Evolutionary conservation across 2,113 vertebrate genomes (phyloP).

Genomic region (Colossoma macropomum): DNA sequence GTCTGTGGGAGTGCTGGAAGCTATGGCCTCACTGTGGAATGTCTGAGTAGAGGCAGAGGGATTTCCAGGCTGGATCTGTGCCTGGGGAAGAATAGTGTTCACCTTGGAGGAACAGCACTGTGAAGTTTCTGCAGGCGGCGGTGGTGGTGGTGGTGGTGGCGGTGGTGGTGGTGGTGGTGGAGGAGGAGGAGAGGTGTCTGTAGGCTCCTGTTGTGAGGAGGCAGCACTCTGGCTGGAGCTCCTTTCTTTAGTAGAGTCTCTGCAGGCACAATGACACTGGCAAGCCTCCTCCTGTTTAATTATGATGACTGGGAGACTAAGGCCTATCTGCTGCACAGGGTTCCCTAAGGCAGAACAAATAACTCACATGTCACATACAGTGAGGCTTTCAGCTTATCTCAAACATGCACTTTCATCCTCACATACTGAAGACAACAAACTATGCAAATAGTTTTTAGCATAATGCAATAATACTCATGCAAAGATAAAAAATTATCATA

Average conservation of each 20-base stretch:
- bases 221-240: constrained; percentile 74
- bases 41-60: constrained; percentile 64
- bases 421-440: neutral
- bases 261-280: constrained; percentile 96
- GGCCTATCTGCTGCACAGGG: constrained; percentile 94
- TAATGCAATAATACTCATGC: neutral
- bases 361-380: constrained; percentile 18
- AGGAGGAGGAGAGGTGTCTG: constrained; percentile 53
- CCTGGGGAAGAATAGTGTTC: constrained; percentile 69
- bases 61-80: constrained; percentile 45
- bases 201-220: constrained; percentile 62
- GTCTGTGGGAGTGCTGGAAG: constrained; percentile 73
- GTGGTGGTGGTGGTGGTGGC: constrained; percentile 56
- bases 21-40: constrained; percentile 53
- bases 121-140: constrained; percentile 69
- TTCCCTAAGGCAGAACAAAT: constrained; percentile 77
- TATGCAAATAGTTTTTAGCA: neutral
- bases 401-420: neutral
- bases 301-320: constrained; percentile 98
- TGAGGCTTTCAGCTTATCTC: neutral
- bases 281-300: constrained; percentile 99
- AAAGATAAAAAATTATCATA: constrained; percentile 65
- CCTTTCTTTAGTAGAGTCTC: constrained; percentile 89
- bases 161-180: constrained; percentile 53
- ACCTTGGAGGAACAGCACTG: constrained; percentile 72